Base-by-base conservation (phyloP, 2,113 vertebrate species). In the Antigone vipio region DNA sequence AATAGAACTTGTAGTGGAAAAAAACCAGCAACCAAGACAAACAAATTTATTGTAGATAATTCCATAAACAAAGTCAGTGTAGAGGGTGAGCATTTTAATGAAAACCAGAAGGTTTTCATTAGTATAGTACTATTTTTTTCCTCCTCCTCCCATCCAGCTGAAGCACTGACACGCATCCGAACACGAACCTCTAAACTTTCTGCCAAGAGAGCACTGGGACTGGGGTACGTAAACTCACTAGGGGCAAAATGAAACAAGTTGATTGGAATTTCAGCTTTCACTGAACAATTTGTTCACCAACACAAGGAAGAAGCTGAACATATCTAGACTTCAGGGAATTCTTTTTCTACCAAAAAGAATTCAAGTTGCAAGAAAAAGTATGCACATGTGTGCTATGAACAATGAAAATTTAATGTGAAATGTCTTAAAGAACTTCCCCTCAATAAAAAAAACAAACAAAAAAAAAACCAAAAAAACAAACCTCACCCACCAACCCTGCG, bases 241-340 rank as follows among this genome's bases (percentile, higher is more conserved):
- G 90, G 78, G 92, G 56, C 78, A 96, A 91, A 97, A 87, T 92
- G 82, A 96, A 93, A 85, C 79, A 97, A 96, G 71, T 82, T 78
- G 87, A 92, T 17, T 56, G 83, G 92, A 97, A 92, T 95, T 85
- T 67, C 85, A 95, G 81, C 91, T 87, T 90, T 92, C 94, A 77
- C 73, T 82, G 84, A 94, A 95, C 95, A 78, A 71, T 81, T 62
- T 96, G 94, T 95, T 96, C 96, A 93, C 42, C 56, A 91, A 68
- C 73, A 85, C 32, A 95, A 88, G 88, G 66, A 93, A 97, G 94
- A 96, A 89, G 69, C 67, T 75, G 62, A 93, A 68, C 82, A 59
- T 34, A 93, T 85, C 55, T 95, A 80, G 88, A 84, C 88, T 93
- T 81, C 5, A 9, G 85, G 86, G 73, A 79, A 85, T 95, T 89